Evolutionary conservation across 2,888 invertebrate genomes (phyloP).

Genomic region (Kryphioiulus occultus): DNA sequence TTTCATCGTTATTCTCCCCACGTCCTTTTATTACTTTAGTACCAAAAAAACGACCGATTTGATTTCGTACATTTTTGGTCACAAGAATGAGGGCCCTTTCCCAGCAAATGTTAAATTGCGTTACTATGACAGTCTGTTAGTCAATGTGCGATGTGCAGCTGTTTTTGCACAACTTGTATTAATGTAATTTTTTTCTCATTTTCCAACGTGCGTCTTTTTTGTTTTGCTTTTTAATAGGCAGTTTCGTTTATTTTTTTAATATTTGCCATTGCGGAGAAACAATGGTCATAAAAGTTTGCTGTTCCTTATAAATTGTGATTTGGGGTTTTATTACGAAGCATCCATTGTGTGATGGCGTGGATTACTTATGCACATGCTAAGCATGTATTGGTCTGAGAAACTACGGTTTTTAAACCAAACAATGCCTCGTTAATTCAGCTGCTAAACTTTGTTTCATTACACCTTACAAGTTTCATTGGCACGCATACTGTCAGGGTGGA

Average conservation of each 20-base stretch:
- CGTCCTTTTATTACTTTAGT: neutral
- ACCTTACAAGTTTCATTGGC: too few relatives aligned
- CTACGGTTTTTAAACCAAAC: too few relatives aligned
- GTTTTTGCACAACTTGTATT: neutral
- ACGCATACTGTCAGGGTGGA: too few relatives aligned
- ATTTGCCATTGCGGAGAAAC: slow-evolving; percentile 14
- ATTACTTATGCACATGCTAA: too few relatives aligned
- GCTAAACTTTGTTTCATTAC: too few relatives aligned
- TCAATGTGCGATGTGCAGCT: slow-evolving; percentile 16
- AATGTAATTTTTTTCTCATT: neutral
- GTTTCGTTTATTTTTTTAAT: slow-evolving; percentile 9
- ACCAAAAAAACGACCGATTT: neutral
- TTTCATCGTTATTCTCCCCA: neutral
- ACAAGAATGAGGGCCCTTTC: neutral
- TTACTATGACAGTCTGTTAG: neutral
- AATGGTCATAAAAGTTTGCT: slow-evolving; percentile 9
- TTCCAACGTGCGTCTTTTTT: neutral
- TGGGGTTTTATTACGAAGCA: neutral
- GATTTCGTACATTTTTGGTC: neutral
- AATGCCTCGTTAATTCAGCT: too few relatives aligned
- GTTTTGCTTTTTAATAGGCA: slow-evolving; percentile 15
- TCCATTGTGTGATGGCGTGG: neutral
- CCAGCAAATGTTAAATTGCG: neutral
- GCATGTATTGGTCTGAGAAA: too few relatives aligned
- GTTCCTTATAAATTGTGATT: neutral